Evolutionary conservation across 2,888 invertebrate species (phyloP), one percentile per base, ranked within the genome.

Genomic region (Dolichopus griseipennis): DNA sequence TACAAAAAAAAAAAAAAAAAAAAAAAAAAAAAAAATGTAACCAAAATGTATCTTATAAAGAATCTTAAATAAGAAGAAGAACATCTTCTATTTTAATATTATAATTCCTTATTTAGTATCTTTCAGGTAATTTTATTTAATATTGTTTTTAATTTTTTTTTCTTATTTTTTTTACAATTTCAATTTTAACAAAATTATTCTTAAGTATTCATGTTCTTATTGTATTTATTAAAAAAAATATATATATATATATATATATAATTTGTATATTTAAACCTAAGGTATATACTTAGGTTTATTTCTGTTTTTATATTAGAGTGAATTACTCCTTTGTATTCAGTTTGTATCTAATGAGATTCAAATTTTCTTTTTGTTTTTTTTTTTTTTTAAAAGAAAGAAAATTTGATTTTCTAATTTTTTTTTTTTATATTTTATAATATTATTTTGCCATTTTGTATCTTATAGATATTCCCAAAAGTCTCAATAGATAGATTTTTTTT

Each of bases 381-480:
- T 37, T 6, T 37, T 37, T 37, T 52, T 52, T 18, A 52, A 52
- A 52, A 52, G 52, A 52, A 52, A 52, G 3, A 52, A 52, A 52
- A 52, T 18, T 18, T 12, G 9, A 12, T 37, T 37, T 37, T 37
- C 37, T 37, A 27, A 27, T 27, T 27, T 27, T 27, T 27, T 27
- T 27, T 27, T 27, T 12, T 41, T 41, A 41, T 41, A 9, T 41
- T 9, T 41, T 12, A 2, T 15, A 6, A 6, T 41, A 6, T 9
- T 41, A 15, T 41, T n/a, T 41, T 41, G 41, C 15, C 2, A 7
- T 41, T 41, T 41, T 41, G 41, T 5, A 41, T 41, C 9, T 41
- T 41, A 41, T 41, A 12, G 41, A n/a, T 52, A 52, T 52, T 52
- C 52, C 52, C 52, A 52, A 52, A n/a, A 52, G 52, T 52, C n/a